These are phyloP conservation scores for Homalodisca vitripennis DNA, from an alignment of 1,140 invertebrate genomes.

Conservation along the genomic window DNA sequence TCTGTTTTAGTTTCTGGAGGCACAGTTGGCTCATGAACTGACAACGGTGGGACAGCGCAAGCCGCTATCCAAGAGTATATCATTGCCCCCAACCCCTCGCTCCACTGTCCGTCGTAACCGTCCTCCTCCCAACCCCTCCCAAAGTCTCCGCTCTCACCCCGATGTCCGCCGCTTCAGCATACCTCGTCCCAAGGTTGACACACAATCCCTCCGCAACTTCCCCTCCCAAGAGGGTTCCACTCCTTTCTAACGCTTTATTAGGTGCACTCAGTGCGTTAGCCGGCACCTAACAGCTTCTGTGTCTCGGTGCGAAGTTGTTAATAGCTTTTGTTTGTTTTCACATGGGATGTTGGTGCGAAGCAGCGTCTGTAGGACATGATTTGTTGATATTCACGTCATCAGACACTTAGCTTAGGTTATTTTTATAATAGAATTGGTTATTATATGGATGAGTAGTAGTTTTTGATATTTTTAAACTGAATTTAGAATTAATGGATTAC, in stretches of 20 bases:
- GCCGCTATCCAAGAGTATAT: slow-evolving; percentile 52
- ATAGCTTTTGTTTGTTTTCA: too few relatives aligned
- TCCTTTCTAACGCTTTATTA: slow-evolving; percentile 7
- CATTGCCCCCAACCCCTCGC: slow-evolving; percentile 51
- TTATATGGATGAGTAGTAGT: too few relatives aligned
- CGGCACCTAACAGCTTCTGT: too few relatives aligned
- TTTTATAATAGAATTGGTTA: too few relatives aligned
- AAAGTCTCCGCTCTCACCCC: slow-evolving; percentile 46
- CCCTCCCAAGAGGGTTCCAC: neutral
- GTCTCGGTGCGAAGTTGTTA: too few relatives aligned
- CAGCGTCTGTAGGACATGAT: too few relatives aligned
- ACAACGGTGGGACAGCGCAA: neutral
- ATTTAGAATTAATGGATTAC: too few relatives aligned
- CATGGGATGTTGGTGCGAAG: too few relatives aligned
- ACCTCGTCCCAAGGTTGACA: slow-evolving; percentile 14
- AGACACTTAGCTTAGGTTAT: too few relatives aligned
- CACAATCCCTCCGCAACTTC: neutral
- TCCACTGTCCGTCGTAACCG: slow-evolving; percentile 39
- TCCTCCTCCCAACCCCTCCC: slow-evolving; percentile 41
- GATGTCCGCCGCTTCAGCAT: slow-evolving; percentile 45
- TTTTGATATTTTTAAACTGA: too few relatives aligned
- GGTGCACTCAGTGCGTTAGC: too few relatives aligned
- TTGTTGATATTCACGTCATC: too few relatives aligned
- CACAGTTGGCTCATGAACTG: slow-evolving; percentile 7
- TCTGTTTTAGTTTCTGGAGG: slow-evolving; percentile 31